phyloP scores from a whole-genome alignment of 2,113 vertebrate species.

The Sinocyclocheilus grahami region DNA sequence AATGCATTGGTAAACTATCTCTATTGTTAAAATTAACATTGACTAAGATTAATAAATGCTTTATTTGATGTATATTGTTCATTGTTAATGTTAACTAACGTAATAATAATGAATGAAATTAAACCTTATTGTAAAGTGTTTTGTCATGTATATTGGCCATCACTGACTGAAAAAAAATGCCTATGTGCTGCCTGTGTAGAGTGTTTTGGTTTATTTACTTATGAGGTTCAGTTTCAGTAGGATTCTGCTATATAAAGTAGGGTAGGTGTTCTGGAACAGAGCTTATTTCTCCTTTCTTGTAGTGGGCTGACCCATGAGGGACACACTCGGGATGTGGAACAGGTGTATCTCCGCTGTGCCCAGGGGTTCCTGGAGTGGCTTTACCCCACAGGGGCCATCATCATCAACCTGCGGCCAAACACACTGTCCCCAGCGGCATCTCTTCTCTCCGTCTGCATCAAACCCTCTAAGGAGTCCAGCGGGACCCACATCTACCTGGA shows the following conservation, averaged over 20 bases:
- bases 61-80: too few relatives aligned
- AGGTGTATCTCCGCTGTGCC: slow-evolving; percentile 95
- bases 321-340: slow-evolving; percentile 93
- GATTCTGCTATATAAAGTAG: background rate
- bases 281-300: slow-evolving; percentile 30
- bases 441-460: slow-evolving; percentile 92
- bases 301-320: slow-evolving; percentile 94
- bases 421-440: slow-evolving; percentile 76
- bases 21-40: too few relatives aligned
- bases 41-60: too few relatives aligned
- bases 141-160: too few relatives aligned
- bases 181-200: background rate
- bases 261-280: background rate
- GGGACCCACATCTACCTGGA: slow-evolving; percentile 98
- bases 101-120: too few relatives aligned
- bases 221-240: background rate
- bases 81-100: too few relatives aligned
- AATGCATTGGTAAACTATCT: too few relatives aligned
- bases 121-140: too few relatives aligned
- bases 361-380: slow-evolving; percentile 93
- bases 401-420: slow-evolving; percentile 94
- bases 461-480: slow-evolving; percentile 84
- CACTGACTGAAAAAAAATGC: too few relatives aligned
- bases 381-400: slow-evolving; percentile 95
- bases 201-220: background rate